These are phyloP conservation scores for Embidobia sp. DNA, from an alignment of 2,888 invertebrate species.

Conservation along the genomic window DNA sequence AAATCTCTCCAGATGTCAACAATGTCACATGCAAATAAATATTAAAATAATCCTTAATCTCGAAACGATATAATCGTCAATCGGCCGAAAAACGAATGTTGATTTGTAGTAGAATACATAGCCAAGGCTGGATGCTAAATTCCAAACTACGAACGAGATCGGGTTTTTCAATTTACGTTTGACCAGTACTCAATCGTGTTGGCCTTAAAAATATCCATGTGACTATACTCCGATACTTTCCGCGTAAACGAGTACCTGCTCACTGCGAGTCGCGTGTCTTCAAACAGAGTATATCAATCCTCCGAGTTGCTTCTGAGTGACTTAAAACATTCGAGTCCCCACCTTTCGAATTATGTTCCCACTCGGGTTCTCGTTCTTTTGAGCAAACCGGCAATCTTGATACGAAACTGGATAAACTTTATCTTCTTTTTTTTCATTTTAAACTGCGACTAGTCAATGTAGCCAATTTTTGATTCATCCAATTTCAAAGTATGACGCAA, in stretches of 20 bases:
- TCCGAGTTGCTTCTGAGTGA: slow-evolving; percentile 4
- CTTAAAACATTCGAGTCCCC: slow-evolving; percentile 28
- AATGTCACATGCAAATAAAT: no score
- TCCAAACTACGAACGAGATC: no score
- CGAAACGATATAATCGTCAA: no score
- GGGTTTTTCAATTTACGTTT: slow-evolving; percentile 13
- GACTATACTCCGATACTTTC: slow-evolving; percentile 21
- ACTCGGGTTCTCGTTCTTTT: slow-evolving; percentile 18
- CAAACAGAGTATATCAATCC: slow-evolving; percentile 40
- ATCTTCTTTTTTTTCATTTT: no score
- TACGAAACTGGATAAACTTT: slow-evolving; percentile 17
- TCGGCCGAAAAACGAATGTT: no score
- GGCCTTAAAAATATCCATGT: slow-evolving; percentile 23
- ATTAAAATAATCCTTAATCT: no score
- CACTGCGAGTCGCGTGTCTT: slow-evolving; percentile 46
- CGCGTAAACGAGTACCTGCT: slow-evolving; percentile 45
- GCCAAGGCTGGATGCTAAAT: no score
- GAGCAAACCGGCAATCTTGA: slow-evolving; percentile 38
- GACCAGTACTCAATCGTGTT: slow-evolving; percentile 6
- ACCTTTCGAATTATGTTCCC: slow-evolving; percentile 14
- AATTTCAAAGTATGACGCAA: no score
- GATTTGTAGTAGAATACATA: no score
- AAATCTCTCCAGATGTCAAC: no score
- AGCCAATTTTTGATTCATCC: no score
- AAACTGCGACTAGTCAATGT: no score